phyloP scores from a whole-genome alignment of 2,113 vertebrate genomes.

The Apteryx mantelli region DNA sequence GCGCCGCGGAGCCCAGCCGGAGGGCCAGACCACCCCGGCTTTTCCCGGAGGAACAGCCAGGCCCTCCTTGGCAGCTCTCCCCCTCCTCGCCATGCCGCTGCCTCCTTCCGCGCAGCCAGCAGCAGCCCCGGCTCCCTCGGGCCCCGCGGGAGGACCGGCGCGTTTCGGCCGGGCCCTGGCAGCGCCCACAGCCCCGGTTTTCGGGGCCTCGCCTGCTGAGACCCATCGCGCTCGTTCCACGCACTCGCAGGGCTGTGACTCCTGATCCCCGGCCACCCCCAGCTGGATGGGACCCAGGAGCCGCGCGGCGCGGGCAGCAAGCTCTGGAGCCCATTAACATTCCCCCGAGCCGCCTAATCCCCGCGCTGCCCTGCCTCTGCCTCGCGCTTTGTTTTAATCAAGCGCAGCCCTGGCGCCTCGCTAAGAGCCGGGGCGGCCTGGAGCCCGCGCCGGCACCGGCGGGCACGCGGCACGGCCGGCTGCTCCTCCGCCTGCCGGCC shows the following conservation, averaged over 20 bases:
- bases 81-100: too few species aligned
- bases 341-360: slow-evolving; percentile 47
- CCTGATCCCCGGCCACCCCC: neutral
- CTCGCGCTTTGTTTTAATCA: slow-evolving; percentile 40
- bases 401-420: slow-evolving; percentile 58
- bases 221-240: neutral
- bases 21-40: too few species aligned
- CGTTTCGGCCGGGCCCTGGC: neutral
- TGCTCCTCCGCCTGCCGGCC: too few species aligned
- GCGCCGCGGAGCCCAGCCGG: too few species aligned
- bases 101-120: too few species aligned
- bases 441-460: neutral
- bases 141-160: too few species aligned
- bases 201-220: neutral
- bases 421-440: neutral
- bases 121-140: too few species aligned
- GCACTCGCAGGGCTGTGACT: neutral
- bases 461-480: too few species aligned
- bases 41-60: too few species aligned
- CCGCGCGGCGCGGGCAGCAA: slow-evolving; percentile 4
- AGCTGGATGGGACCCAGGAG: neutral
- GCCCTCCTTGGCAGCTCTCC: too few species aligned
- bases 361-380: slow-evolving; percentile 51
- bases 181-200: too few species aligned
- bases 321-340: slow-evolving; percentile 59